Conservation (phyloP, 1,140 invertebrate species). For the Ips nitidus region DNA sequence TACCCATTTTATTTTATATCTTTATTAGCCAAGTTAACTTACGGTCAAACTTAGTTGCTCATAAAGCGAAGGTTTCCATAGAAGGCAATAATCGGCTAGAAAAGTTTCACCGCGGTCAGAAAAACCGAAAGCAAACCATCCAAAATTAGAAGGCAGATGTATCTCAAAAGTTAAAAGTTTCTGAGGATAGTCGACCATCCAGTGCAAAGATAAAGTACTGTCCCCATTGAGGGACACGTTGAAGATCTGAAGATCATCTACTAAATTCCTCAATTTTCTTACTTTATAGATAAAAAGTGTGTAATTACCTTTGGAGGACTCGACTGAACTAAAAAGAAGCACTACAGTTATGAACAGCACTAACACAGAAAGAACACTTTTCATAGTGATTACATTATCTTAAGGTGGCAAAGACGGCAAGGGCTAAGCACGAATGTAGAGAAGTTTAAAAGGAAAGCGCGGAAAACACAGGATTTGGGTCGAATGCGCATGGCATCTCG, state of each 20-base stretch:
- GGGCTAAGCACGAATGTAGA: background rate
- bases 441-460: no score
- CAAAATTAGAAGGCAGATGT: conserved; percentile 54
- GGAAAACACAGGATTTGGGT: no score
- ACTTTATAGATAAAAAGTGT: background rate
- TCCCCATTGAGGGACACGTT: conserved; percentile 46
- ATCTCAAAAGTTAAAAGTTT: conserved; percentile 56
- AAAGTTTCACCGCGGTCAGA: conserved; percentile 80
- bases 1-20: background rate
- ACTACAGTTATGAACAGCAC: background rate
- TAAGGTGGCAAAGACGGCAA: background rate
- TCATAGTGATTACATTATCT: background rate
- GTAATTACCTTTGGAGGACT: background rate
- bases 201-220: conserved; percentile 43
- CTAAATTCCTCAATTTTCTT: background rate
- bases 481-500: no score
- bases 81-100: conserved; percentile 82
- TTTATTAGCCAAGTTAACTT: conserved; percentile 1
- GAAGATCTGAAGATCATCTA: conserved; percentile 40
- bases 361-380: background rate
- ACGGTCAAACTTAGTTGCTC: conserved; percentile 20
- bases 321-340: background rate
- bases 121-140: conserved; percentile 89
- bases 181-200: conserved; percentile 53
- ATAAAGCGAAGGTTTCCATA: conserved; percentile 68